Evolutionary conservation across 2,797 vertebrate species (phyloP), one percentile per base, ranked within the genome.

Genomic region (Cossypha dichroa): DNA sequence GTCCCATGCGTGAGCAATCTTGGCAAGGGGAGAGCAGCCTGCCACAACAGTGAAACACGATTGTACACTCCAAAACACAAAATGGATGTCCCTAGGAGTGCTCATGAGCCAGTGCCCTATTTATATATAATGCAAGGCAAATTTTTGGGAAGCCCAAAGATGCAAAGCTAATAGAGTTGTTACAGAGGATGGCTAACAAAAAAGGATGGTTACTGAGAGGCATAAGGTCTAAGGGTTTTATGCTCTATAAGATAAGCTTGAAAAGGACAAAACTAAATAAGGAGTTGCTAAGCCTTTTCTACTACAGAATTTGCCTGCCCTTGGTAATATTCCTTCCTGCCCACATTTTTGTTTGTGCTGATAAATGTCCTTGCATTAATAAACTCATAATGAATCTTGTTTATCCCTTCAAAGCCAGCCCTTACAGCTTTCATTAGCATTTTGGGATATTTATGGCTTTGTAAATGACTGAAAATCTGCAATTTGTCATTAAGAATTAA

Each of bases 401-500:
- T 95, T 94, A 86, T 95, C 70, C 72, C 60, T 93, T 92, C 66
- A 88, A 90, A 93, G 74, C 40, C 33, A 66, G 25, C 58, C 77
- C 56, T 93, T 67, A 43, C 36, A 68, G 68, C 79, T 97, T 96
- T 92, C 78, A 70, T 94, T 89, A 90, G 49, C 46, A 90, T 96
- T 94, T 94, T 80, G 58, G 43, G 69, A 62, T 91, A 94, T 90
- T 93, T 94, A 79, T 86, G 82, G 33, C 68, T 92, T 85, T 74
- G 58, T 87, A 91, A 90, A 91, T 88, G 76, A 76, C 83, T 63
- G 84, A 82, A 95, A 94, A 94, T 91, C 80, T 93, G 84, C 83
- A 68, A 72, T 95, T 97, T 95, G 86, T 94, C 88, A 78, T 86
- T 70, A 56, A 56, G 85, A 93, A 88, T 95, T 93, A 95, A 79